Percentiles rank a stretch among this genome's conserved stretches.
phyloP scores from a whole-genome alignment of 2,797 vertebrate species.

The Pangasius djambal region DNA sequence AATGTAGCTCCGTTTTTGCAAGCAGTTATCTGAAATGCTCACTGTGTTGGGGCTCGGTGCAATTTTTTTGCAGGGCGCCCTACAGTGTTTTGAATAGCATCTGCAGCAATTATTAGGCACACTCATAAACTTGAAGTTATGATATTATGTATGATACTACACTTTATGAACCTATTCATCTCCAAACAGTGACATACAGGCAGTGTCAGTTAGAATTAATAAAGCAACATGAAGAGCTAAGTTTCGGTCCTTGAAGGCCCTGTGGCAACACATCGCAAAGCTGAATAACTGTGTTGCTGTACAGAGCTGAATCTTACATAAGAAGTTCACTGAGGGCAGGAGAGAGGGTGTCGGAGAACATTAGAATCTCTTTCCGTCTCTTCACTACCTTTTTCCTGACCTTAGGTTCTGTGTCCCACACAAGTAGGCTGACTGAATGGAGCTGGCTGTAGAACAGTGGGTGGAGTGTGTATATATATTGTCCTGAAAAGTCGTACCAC shows the following conservation, averaged over 20 bases:
- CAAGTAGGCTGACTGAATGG: background rate
- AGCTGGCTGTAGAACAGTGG: background rate
- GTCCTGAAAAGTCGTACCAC: background rate
- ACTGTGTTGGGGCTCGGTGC: background rate
- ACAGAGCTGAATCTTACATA: constrained; percentile 9
- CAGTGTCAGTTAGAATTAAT: constrained; percentile 3
- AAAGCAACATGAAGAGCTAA: constrained; percentile 4
- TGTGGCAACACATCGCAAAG: background rate
- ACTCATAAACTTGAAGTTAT: background rate
- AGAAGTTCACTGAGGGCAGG: constrained; percentile 4
- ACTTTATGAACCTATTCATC: constrained; percentile 13
- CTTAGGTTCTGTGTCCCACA: constrained; percentile 16
- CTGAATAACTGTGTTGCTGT: background rate
- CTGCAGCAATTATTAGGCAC: background rate
- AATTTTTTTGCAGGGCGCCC: constrained; percentile 1
- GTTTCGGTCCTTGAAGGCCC: background rate
- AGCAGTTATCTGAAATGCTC: background rate
- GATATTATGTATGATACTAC: background rate
- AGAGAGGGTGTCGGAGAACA: constrained; percentile 5
- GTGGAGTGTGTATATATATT: background rate
- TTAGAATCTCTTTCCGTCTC: constrained; percentile 15
- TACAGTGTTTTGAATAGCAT: background rate
- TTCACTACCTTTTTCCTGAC: constrained; percentile 9
- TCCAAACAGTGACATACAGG: background rate
- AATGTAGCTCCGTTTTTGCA: background rate